These are phyloP conservation scores for Metallyticus violacea DNA, from an alignment of 2,888 invertebrate genomes.

Conservation along the genomic window DNA sequence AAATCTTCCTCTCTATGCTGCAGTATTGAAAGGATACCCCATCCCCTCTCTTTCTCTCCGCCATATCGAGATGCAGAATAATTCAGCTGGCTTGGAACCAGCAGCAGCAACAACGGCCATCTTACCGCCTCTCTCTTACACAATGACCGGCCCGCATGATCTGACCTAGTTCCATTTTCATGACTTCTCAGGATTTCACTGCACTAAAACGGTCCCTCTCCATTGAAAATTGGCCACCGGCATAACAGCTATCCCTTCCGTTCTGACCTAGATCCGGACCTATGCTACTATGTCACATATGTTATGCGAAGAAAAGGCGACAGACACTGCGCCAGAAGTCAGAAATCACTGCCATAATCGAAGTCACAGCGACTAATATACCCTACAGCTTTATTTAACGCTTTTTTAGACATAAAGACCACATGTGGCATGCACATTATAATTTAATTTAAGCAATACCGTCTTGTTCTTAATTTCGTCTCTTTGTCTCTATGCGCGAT, in stretches of 20 bases:
- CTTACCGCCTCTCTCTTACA: not conserved
- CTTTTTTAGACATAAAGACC: too few relatives aligned
- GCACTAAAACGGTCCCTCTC: too few relatives aligned
- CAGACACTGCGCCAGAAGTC: not conserved
- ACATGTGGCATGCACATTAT: too few relatives aligned
- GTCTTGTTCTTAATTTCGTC: too few relatives aligned
- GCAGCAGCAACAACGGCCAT: not conserved
- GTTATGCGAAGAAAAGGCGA: not conserved
- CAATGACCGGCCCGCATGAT: too few relatives aligned
- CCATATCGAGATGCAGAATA: not conserved
- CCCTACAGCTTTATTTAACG: too few relatives aligned
- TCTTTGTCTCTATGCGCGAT: too few relatives aligned
- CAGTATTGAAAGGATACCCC: not conserved
- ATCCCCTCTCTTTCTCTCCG: not conserved
- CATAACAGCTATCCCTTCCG: not conserved
- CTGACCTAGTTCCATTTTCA: not conserved
- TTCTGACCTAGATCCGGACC: not conserved
- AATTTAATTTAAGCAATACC: too few relatives aligned
- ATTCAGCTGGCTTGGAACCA: not conserved
- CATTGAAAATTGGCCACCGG: not conserved
- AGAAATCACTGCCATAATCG: not conserved
- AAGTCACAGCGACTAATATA: too few relatives aligned
- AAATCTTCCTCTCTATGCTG: too few relatives aligned
- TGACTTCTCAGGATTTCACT: not conserved
- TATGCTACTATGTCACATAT: not conserved